These are phyloP conservation scores for Myanophis thanlyinensis DNA, from an alignment of 2,113 vertebrate genomes.

Conservation along the genomic window DNA sequence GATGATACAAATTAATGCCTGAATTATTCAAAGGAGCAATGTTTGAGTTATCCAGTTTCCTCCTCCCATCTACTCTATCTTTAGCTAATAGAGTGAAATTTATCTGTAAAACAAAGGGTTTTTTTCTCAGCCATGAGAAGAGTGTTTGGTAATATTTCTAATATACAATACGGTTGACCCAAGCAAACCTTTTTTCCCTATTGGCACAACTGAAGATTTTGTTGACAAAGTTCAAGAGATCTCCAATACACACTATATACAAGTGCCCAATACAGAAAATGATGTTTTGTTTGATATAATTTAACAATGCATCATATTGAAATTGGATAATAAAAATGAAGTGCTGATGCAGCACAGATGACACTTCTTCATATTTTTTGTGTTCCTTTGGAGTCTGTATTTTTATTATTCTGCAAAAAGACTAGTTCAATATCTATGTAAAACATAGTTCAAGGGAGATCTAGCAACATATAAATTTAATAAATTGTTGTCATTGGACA, in stretches of 20 bases:
- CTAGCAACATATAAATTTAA: not conserved
- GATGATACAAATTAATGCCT: constrained; percentile 6
- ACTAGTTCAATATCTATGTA: not conserved
- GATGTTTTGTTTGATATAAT: constrained; percentile 7
- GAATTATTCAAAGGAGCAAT: constrained; percentile 25
- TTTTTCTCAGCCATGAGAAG: constrained; percentile 32
- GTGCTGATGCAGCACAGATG: not conserved
- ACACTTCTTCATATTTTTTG: not conserved
- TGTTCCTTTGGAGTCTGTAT: not conserved
- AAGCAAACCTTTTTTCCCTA: constrained; percentile 13
- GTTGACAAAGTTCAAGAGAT: constrained; percentile 43
- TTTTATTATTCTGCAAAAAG: not conserved
- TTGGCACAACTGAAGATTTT: constrained; percentile 50
- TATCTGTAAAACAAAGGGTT: constrained; percentile 55
- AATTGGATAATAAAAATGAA: not conserved
- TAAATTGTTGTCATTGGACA: not conserved
- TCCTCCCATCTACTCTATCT: constrained; percentile 8
- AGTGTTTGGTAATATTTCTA: constrained; percentile 40
- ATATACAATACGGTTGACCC: constrained; percentile 21
- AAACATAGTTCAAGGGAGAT: not conserved
- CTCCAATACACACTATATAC: constrained; percentile 5
- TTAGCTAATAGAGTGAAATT: constrained; percentile 42
- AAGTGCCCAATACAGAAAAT: constrained; percentile 6
- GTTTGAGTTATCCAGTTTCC: constrained; percentile 18
- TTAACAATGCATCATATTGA: constrained; percentile 19